Evolutionary conservation across 2,113 vertebrate species (phyloP).

Genomic region (Arothron firmamentum): DNA sequence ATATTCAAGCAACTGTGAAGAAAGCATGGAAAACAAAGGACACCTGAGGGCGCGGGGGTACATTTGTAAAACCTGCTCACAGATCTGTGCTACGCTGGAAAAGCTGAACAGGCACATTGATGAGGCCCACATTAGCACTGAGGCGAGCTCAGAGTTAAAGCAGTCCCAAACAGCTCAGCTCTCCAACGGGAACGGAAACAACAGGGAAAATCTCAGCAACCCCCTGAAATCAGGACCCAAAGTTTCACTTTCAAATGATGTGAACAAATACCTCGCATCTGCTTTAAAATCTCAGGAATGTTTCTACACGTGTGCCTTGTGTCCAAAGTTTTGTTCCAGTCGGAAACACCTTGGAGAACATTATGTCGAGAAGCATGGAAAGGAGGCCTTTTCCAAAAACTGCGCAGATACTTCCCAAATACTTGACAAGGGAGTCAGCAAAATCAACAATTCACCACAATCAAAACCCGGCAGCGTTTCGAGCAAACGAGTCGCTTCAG

Average conservation of each 20-base stretch:
- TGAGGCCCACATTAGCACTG: constrained; percentile 74
- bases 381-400: constrained; percentile 81
- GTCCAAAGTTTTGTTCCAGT: constrained; percentile 77
- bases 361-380: constrained; percentile 84
- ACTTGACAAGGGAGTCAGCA: constrained; percentile 59
- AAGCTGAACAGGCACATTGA: constrained; percentile 83
- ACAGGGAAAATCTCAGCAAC: constrained; percentile 59
- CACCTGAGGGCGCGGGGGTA: constrained; percentile 79
- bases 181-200: constrained; percentile 59
- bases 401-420: constrained; percentile 73
- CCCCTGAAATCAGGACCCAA: constrained; percentile 60
- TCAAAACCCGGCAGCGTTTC: constrained; percentile 41
- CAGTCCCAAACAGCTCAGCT: constrained; percentile 41
- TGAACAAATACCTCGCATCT: constrained; percentile 33
- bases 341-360: constrained; percentile 80
- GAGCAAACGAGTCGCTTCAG: neutral
- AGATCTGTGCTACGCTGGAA: constrained; percentile 75
- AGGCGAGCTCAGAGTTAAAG: constrained; percentile 66
- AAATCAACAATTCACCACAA: constrained; percentile 52
- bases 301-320: constrained; percentile 82
- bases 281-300: constrained; percentile 68
- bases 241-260: constrained; percentile 68
- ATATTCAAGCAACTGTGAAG: constrained; percentile 69
- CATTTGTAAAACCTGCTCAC: constrained; percentile 82
- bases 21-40: constrained; percentile 61